Conservation (phyloP, 2,113 vertebrate species). For the Psilopsiagon aymara region DNA sequence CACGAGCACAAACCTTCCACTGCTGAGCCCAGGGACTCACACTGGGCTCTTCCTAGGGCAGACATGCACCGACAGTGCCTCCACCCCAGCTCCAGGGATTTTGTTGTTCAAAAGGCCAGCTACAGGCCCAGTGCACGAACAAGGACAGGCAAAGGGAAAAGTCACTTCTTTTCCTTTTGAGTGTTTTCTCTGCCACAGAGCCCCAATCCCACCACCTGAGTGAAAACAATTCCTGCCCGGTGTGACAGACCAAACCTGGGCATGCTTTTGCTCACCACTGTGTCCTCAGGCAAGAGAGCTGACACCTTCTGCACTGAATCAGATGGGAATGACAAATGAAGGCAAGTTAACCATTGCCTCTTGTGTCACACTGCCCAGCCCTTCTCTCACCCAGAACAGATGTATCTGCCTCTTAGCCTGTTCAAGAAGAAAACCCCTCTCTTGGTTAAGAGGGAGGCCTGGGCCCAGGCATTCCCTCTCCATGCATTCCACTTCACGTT, state of each 20-base stretch:
- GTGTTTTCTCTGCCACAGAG: not conserved
- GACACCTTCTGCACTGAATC: not conserved
- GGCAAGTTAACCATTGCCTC: not conserved
- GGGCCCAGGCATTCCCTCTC: not conserved
- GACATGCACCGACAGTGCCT: rapidly evolving
- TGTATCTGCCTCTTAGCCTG: not conserved
- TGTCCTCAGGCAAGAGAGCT: not conserved
- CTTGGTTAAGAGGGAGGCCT: not conserved
- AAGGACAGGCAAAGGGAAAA: not conserved
- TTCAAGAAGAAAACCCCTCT: not conserved
- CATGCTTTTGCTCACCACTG: not conserved
- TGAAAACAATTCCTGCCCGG: not conserved
- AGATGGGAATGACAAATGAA: not conserved
- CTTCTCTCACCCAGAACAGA: not conserved
- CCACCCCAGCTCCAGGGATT: not conserved
- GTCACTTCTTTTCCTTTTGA: not conserved
- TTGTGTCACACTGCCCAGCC: not conserved
- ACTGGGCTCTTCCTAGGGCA: not conserved
- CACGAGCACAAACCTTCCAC: not conserved
- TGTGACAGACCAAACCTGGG: not conserved
- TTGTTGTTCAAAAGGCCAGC: not conserved
- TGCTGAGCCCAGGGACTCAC: not conserved
- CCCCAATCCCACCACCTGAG: too few relatives aligned
- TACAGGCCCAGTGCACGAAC: not conserved
- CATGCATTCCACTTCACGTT: not conserved